phyloP scores from a whole-genome alignment of 2,113 vertebrate genomes.

The Python bivittatus region DNA sequence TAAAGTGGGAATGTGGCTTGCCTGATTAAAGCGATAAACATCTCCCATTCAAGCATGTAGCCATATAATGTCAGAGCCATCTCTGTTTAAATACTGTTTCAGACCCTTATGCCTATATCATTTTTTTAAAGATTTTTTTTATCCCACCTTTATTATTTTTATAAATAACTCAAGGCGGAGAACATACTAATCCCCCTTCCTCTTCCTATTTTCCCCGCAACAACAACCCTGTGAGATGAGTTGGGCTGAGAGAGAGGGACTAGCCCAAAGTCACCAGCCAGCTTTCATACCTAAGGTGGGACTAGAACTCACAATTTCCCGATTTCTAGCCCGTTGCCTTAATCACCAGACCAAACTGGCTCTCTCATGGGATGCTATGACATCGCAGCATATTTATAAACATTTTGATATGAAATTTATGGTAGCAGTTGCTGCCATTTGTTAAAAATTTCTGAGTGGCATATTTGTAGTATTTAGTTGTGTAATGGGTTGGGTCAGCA shows the following conservation, averaged over 20 bases:
- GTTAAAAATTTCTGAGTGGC: not conserved
- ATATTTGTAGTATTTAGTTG: not conserved
- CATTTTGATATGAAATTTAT: not conserved
- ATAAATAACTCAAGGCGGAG: too few species aligned
- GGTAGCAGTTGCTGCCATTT: not conserved
- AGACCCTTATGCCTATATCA: not conserved
- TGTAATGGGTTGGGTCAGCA: not conserved
- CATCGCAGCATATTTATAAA: not conserved
- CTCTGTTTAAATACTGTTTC: not conserved
- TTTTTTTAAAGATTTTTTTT: too few species aligned
- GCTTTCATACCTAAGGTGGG: too few species aligned
- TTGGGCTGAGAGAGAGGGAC: too few species aligned
- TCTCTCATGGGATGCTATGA: not conserved
- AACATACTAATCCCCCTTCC: too few species aligned
- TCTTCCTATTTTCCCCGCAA: too few species aligned
- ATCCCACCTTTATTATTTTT: too few species aligned
- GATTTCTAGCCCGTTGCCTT: too few species aligned
- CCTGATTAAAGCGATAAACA: not conserved
- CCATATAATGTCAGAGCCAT: not conserved
- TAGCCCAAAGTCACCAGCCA: too few species aligned
- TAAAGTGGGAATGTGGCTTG: not conserved
- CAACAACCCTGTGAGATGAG: too few species aligned
- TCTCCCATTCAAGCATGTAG: not conserved
- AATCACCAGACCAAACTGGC: too few species aligned
- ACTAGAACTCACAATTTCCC: too few species aligned